A percentile compares a stretch with the other conserved stretches of the same genome.
Evolutionary conservation across 2,888 invertebrate genomes (phyloP).

Genomic region (Lasius fuliginosus): DNA sequence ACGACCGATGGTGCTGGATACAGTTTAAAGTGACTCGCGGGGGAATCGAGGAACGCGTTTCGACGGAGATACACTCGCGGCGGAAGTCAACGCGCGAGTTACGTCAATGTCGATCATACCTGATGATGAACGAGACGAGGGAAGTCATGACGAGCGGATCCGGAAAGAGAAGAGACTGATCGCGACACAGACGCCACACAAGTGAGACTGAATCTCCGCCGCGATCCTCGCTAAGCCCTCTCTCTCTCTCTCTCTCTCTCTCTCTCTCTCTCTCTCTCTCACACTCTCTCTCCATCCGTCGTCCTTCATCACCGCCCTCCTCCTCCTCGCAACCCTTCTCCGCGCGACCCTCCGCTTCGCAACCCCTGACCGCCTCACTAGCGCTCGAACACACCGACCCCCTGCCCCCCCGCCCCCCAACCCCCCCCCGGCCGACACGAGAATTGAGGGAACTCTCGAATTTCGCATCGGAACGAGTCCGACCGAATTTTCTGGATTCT

Average conservation of each 20-base stretch:
- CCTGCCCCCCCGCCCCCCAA: not conserved
- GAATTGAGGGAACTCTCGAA: constrained; percentile 47
- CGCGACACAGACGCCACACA: constrained; percentile 60
- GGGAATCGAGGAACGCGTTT: not conserved
- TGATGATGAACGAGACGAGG: constrained; percentile 13
- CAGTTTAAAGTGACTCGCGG: not conserved
- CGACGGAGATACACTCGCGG: not conserved
- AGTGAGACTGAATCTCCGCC: constrained; percentile 63
- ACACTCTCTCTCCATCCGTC: not conserved
- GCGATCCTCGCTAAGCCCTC: constrained; percentile 37
- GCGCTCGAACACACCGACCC: constrained; percentile 36
- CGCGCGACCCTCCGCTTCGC: constrained; percentile 24
- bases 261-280: not conserved
- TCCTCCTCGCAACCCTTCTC: constrained; percentile 38
- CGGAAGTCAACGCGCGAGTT: constrained; percentile 10
- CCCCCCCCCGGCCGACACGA: constrained; percentile 4
- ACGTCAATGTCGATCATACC: constrained; percentile 52
- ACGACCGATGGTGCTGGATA: not conserved
- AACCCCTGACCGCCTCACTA: constrained; percentile 43
- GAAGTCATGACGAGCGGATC: constrained; percentile 56
- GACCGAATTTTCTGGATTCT: constrained; percentile 29
- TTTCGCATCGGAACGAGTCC: constrained; percentile 15
- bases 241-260: constrained; percentile 3
- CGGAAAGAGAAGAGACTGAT: constrained; percentile 25
- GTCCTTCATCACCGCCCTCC: constrained; percentile 48